Percentiles rank a stretch among this genome's conserved stretches.
phyloP scores from a whole-genome alignment of 2,888 invertebrate species.

The Leptinotarsa peninsularis region DNA sequence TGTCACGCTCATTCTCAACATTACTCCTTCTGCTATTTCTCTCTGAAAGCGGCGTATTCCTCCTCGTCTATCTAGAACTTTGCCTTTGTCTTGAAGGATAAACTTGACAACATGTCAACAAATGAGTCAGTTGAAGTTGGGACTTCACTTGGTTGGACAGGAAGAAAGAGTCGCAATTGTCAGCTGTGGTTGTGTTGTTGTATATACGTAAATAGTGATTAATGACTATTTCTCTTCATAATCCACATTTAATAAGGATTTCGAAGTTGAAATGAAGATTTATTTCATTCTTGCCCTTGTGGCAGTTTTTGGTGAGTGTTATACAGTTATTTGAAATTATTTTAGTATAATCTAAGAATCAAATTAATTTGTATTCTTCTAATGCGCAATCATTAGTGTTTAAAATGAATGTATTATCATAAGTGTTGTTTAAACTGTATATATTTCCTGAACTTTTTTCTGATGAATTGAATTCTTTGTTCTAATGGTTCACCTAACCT shows the following conservation, averaged over 20 bases:
- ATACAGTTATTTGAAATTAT: neutral
- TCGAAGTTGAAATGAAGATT: conserved; percentile 49
- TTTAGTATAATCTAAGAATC: neutral
- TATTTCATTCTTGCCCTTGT: conserved; percentile 44
- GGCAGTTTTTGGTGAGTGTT: conserved; percentile 49
- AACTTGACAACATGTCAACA: neutral
- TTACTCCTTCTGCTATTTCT: neutral
- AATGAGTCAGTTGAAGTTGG: neutral
- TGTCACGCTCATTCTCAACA: neutral
- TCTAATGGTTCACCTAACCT: no score
- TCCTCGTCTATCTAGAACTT: no score
- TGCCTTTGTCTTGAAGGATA: neutral
- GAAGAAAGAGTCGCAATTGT: neutral
- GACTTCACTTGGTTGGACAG: neutral
- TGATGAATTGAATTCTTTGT: no score
- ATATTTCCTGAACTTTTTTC: no score
- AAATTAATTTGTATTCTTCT: no score
- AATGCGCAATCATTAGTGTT: no score
- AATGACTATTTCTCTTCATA: conserved; percentile 8
- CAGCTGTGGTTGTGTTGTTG: conserved; percentile 17
- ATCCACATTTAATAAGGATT: conserved; percentile 13
- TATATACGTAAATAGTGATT: conserved; percentile 1
- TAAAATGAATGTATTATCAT: no score
- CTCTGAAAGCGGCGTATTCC: neutral
- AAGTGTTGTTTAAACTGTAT: no score